Evolutionary conservation across 1,140 invertebrate species (phyloP), one percentile per base, ranked within the genome.

Genomic region (Drosophila subpulchrella): DNA sequence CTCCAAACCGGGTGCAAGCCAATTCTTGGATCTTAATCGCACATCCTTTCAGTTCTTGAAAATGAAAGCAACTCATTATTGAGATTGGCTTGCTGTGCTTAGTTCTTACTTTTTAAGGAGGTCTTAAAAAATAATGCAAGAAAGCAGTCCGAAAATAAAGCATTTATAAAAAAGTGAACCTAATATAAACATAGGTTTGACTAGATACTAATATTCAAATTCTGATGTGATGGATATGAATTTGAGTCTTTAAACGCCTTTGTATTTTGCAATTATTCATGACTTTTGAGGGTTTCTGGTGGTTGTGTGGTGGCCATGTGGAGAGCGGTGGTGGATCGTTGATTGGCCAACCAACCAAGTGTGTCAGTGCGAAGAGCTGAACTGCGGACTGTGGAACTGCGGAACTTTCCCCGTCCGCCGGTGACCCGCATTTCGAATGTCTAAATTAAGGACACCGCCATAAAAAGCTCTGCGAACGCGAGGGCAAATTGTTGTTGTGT

Each of bases 391-490:
- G 42, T 8, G 32, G 47, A 39, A 50, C 63, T 27, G 48, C 42
- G 66, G 66, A 59, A 61, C 60, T 83, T 78, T 75, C 60, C 47
- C 80, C 57, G 34, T 72, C 67, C 48, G 66, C 56, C 60, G 57
- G 48, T 86, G 83, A 86, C 83, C 84, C 83, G 83, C 83, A 86
- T 86, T 86, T 88, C 60, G 62, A 58, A 89, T 79, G 80, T 86
- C 83, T 86, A 86, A 86, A 86, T 86, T 86, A 86, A 86, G 83
- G 83, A 86, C 83, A 86, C 79, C 83, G 53, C 84, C 84, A 86
- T 79, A 83, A 86, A 78, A 86, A 86, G 83, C 83, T 86, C 72
- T 47, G 44, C 11, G 66, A 57, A 42, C 51, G 59, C 65, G 65
- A 72, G 57, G 67, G 58, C 61, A 62, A 68, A 63, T 56, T 50